Conservation (phyloP, 1,140 invertebrate genomes). For the Goniozus legneri region DNA sequence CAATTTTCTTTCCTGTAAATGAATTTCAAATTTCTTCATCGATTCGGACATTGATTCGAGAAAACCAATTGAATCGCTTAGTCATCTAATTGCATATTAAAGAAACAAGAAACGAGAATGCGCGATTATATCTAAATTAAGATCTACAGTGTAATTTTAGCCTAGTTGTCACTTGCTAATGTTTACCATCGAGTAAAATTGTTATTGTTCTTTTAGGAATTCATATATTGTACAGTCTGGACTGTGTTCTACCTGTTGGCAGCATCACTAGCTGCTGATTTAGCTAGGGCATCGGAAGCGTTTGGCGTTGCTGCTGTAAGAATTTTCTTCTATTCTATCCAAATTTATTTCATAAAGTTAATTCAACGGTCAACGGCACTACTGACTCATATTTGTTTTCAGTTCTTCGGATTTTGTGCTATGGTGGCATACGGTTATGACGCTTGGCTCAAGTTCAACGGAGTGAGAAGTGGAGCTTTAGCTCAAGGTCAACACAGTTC, state of each 20-base stretch:
- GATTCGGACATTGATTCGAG: no score
- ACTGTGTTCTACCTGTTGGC: slow-evolving; percentile 69
- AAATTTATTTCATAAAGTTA: no score
- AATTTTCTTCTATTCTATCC: slow-evolving; percentile 8
- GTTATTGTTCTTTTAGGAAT: slow-evolving; percentile 57
- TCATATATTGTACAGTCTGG: slow-evolving; percentile 70
- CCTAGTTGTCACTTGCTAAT: no score
- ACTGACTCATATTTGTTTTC: slow-evolving; percentile 38
- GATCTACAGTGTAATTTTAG: no score
- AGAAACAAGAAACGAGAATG: no score
- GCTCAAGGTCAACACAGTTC: slow-evolving; percentile 70
- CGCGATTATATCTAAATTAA: no score
- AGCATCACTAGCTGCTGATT: slow-evolving; percentile 60
- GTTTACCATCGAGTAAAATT: neutral
- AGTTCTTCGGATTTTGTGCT: slow-evolving; percentile 79
- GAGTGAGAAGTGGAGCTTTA: slow-evolving; percentile 61
- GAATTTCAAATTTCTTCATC: no score
- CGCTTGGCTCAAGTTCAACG: slow-evolving; percentile 71
- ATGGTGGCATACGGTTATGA: slow-evolving; percentile 76
- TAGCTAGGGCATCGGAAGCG: slow-evolving; percentile 48
- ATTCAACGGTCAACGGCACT: no score
- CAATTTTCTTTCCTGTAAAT: no score
- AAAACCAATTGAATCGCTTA: no score
- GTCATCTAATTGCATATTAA: no score
- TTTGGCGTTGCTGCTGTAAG: slow-evolving; percentile 66